phyloP scores from a whole-genome alignment of 92 coral and sea anemone genomes.

The Pocillopora meandrina region DNA sequence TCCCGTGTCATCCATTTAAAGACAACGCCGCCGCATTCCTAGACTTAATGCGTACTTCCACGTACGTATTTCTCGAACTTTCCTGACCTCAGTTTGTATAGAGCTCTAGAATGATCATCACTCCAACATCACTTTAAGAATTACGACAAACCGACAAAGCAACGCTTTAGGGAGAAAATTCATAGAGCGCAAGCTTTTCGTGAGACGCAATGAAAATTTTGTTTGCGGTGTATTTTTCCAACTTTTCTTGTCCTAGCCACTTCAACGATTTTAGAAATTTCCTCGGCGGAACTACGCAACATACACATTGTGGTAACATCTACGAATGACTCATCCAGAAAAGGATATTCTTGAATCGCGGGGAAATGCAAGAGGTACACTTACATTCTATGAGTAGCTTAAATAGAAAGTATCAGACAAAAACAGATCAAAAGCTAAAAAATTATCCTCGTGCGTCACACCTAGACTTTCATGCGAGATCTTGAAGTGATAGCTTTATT shows the following conservation, averaged over 20 bases:
- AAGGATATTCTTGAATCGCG: not conserved
- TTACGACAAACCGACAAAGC: not conserved
- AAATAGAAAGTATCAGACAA: too few relatives aligned
- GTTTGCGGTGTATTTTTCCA: too few relatives aligned
- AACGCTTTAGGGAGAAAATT: not conserved
- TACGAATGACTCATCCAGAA: not conserved
- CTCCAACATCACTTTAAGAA: too few relatives aligned
- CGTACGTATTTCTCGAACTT: constrained; percentile 25
- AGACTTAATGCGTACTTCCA: constrained; percentile 30
- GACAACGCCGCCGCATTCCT: constrained; percentile 19
- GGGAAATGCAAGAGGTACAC: not conserved
- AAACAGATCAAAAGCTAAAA: too few relatives aligned
- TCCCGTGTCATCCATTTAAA: not conserved
- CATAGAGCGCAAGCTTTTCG: not conserved
- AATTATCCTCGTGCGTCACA: too few relatives aligned
- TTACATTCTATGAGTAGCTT: too few relatives aligned
- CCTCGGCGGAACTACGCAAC: constrained; percentile 29
- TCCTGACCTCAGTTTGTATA: not conserved
- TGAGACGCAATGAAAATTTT: not conserved
- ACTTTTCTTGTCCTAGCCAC: not conserved
- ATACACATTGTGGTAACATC: not conserved
- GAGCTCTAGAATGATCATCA: constrained; percentile 9
- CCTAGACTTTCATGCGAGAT: not conserved
- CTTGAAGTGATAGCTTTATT: not conserved
- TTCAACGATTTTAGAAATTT: constrained; percentile 23